phyloP scores from a whole-genome alignment of 2,113 vertebrate species.

The Scalopus aquaticus region DNA sequence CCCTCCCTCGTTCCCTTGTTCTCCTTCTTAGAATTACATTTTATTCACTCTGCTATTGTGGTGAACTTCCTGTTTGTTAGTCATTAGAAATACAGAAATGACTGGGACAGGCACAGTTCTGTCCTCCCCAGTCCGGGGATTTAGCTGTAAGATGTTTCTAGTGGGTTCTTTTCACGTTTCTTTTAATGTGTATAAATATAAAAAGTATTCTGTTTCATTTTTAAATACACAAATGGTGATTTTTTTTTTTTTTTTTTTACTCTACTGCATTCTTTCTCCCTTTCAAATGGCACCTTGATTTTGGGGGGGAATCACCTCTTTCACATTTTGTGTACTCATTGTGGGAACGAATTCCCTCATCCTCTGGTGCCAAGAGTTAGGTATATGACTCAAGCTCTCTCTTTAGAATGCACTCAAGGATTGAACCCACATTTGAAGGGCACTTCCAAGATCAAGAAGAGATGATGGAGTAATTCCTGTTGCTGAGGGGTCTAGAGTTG shows the following conservation, averaged over 20 bases:
- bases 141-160: not conserved
- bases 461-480: too few species aligned
- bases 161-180: not conserved
- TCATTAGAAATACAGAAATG: not conserved
- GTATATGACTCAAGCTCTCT: not conserved
- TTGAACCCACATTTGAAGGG: not conserved
- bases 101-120: not conserved
- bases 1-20: not conserved
- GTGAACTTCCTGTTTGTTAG: not conserved
- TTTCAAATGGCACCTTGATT: not conserved
- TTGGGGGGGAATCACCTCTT: not conserved
- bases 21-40: not conserved
- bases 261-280: not conserved
- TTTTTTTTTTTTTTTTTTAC: not conserved
- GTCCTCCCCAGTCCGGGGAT: not conserved
- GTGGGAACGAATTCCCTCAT: not conserved
- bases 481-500: not conserved
- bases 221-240: not conserved
- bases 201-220: not conserved
- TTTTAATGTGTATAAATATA: not conserved
- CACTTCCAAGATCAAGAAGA: not conserved
- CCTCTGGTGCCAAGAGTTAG: not conserved
- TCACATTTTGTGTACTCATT: not conserved
- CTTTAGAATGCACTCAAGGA: not conserved
- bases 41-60: not conserved